phyloP scores from a whole-genome alignment of 2,888 invertebrate species.

The Pyrrhia umbra region DNA sequence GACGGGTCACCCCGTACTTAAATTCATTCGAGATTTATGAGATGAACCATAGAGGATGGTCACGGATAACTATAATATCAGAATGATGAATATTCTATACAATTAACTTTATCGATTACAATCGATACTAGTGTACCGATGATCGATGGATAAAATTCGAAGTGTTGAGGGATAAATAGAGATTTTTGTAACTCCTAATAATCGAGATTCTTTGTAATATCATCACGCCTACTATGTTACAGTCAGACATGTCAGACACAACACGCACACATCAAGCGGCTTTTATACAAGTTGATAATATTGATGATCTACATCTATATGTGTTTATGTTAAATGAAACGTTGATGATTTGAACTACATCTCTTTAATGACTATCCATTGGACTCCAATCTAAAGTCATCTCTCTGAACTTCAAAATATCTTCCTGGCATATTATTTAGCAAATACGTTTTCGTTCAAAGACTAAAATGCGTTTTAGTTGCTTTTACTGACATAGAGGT shows the following conservation, averaged over 20 bases:
- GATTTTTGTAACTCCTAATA: slow-evolving; percentile 51
- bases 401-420: slow-evolving; percentile 4
- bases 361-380: slow-evolving; percentile 28
- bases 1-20: slow-evolving; percentile 60
- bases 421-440: slow-evolving; percentile 9
- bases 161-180: slow-evolving; percentile 50
- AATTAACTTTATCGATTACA: slow-evolving; percentile 35
- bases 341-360: slow-evolving; percentile 27
- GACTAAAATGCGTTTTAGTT: slow-evolving; percentile 30
- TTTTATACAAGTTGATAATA: slow-evolving; percentile 59
- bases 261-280: slow-evolving; percentile 58
- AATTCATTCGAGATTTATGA: slow-evolving; percentile 58
- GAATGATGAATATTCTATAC: slow-evolving; percentile 44
- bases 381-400: slow-evolving; percentile 30
- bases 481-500: slow-evolving; percentile 56
- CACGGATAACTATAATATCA: slow-evolving; percentile 46
- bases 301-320: slow-evolving; percentile 53
- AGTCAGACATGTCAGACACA: slow-evolving; percentile 63
- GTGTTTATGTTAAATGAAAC: slow-evolving; percentile 34
- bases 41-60: slow-evolving; percentile 36
- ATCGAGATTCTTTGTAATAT: slow-evolving; percentile 67
- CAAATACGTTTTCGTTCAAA: slow-evolving; percentile 20
- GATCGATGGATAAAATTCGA: slow-evolving; percentile 37
- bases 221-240: slow-evolving; percentile 64
- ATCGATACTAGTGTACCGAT: slow-evolving; percentile 44